Conservation (phyloP, 2,113 vertebrate species). For the Eonycteris spelaea region DNA sequence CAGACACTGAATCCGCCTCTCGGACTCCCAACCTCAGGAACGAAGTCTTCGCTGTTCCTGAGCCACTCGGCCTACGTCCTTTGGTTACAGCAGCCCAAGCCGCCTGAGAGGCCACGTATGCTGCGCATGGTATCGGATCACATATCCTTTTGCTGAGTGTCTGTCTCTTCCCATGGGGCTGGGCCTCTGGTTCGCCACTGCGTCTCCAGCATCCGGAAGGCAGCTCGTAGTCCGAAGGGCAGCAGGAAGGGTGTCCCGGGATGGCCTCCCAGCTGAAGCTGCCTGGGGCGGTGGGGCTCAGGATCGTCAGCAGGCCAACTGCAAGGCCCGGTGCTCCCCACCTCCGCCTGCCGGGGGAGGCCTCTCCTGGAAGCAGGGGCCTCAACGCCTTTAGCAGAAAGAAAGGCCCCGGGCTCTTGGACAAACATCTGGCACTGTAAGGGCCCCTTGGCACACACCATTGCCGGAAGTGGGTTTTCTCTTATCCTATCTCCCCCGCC, state of each 20-base stretch:
- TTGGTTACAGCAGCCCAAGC: neutral
- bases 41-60: neutral
- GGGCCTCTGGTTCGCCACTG: too few relatives aligned
- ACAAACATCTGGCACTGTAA: neutral
- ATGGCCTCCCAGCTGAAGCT: neutral
- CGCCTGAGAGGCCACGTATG: neutral
- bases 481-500: neutral
- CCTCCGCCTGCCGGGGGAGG: neutral
- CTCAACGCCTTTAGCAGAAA: fast-evolving
- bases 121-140: neutral
- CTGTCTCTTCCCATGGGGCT: neutral
- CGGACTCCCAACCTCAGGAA: neutral
- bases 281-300: neutral
- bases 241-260: neutral
- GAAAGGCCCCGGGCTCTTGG: neutral
- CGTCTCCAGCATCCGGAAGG: neutral
- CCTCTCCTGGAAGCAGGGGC: neutral
- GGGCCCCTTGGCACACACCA: neutral
- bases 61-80: neutral
- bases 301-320: neutral
- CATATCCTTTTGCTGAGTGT: neutral
- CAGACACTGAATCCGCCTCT: too few relatives aligned
- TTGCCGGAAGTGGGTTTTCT: neutral
- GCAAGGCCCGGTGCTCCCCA: fast-evolving
- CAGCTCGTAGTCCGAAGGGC: neutral